These are phyloP conservation scores for Crypturellus tataupa DNA, from an alignment of 2,797 vertebrate species.

Conservation along the genomic window DNA sequence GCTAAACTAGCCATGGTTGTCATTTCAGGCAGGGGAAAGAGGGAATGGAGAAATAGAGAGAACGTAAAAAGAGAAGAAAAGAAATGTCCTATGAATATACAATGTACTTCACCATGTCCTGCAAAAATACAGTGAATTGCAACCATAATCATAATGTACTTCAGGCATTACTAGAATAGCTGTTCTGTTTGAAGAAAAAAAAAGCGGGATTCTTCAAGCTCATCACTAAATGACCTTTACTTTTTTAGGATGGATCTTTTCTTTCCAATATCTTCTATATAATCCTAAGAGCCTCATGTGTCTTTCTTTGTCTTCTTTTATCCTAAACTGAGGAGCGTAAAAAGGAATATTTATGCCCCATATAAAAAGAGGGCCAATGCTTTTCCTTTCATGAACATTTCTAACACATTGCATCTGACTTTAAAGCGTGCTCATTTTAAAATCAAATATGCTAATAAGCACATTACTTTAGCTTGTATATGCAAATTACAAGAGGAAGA, in stretches of 20 bases:
- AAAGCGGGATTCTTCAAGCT: background rate
- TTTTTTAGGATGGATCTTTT: conserved; percentile 11
- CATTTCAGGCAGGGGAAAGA: background rate
- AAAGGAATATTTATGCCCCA: background rate
- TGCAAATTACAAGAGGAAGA: conserved; percentile 4
- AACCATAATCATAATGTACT: background rate
- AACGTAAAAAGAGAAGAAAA: background rate
- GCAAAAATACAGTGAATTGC: background rate
- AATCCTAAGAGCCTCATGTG: background rate
- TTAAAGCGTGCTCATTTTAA: background rate
- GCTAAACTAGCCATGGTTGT: background rate
- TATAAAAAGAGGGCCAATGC: background rate
- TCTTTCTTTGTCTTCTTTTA: conserved; percentile 25
- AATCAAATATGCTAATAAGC: background rate
- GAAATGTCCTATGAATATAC: background rate
- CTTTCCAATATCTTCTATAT: background rate
- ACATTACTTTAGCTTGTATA: background rate
- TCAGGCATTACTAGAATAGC: background rate
- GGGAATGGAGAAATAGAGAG: background rate
- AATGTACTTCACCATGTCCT: background rate
- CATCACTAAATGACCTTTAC: background rate
- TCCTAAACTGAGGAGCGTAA: background rate
- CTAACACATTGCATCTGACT: background rate
- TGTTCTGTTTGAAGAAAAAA: background rate
- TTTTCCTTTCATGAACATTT: background rate